A percentile compares a stretch with the other conserved stretches of the same genome.
These are phyloP conservation scores for Ochlodes sylvanus DNA, from an alignment of 2,888 invertebrate genomes.

Conservation along the genomic window DNA sequence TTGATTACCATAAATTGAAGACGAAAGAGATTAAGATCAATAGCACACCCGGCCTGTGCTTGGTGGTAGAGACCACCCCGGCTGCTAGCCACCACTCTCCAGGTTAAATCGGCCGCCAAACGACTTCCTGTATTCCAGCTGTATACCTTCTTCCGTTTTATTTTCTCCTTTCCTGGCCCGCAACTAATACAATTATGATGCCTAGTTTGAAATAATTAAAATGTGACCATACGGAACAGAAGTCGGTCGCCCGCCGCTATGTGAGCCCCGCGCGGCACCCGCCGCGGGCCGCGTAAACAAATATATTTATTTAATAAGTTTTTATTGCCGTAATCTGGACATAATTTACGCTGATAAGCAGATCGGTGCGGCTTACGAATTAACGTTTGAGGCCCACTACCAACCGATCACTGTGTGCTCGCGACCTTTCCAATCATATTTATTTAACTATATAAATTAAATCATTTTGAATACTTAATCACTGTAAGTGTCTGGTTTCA, in stretches of 20 bases:
- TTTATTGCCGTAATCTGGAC: constrained; percentile 79
- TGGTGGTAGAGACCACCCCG: too few relatives aligned
- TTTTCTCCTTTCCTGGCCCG: not conserved
- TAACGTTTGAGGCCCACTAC: constrained; percentile 28
- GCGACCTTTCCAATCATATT: constrained; percentile 11
- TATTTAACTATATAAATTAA: constrained; percentile 15
- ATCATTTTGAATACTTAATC: constrained; percentile 2
- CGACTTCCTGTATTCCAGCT: too few relatives aligned
- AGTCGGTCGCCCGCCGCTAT: too few relatives aligned
- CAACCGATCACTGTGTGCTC: constrained; percentile 5
- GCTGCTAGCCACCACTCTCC: too few relatives aligned
- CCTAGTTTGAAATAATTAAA: not conserved
- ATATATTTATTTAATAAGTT: constrained; percentile 82
- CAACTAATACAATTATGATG: too few relatives aligned
- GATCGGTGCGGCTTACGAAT: constrained; percentile 58
- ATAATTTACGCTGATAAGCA: constrained; percentile 80
- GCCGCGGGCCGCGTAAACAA: constrained; percentile 66
- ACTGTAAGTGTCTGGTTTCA: not conserved
- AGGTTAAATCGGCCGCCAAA: too few relatives aligned
- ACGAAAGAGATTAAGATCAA: too few relatives aligned
- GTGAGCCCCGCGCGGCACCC: constrained; percentile 45
- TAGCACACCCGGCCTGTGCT: too few relatives aligned
- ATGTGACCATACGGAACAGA: not conserved
- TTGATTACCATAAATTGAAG: too few relatives aligned
- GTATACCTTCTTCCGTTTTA: too few relatives aligned